Evolutionary conservation across 2,888 invertebrate genomes (phyloP).

Genomic region (Orgyia antiqua): DNA sequence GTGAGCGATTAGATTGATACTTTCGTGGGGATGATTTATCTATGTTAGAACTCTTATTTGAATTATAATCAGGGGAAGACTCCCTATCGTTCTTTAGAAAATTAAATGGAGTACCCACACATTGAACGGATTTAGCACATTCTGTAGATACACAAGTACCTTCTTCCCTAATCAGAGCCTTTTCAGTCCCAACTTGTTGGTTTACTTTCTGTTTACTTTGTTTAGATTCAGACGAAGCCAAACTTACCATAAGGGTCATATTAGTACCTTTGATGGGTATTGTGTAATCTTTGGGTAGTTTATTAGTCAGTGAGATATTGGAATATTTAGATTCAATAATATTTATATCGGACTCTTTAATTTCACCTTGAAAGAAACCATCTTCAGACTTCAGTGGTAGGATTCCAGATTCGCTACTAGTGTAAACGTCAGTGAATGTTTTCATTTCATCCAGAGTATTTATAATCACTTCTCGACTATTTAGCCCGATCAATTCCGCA

Average conservation of each 20-base stretch:
- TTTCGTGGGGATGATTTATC: slow-evolving; percentile 4
- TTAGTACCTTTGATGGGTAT: slow-evolving; percentile 67
- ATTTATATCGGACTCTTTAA: slow-evolving; percentile 4
- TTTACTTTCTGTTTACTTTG: slow-evolving; percentile 7
- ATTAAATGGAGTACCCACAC: slow-evolving; percentile 15
- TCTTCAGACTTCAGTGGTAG: slow-evolving; percentile 9
- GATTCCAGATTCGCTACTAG: slow-evolving; percentile 15
- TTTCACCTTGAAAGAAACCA: slow-evolving; percentile 2
- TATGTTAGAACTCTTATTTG: slow-evolving; percentile 5
- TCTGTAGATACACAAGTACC: slow-evolving; percentile 43
- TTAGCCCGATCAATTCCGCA: slow-evolving; percentile 42
- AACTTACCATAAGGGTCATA: slow-evolving; percentile 54
- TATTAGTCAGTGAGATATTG: slow-evolving; percentile 19
- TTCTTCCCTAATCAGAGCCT: slow-evolving; percentile 30
- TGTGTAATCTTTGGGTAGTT: slow-evolving; percentile 30
- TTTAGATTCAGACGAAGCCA: slow-evolving; percentile 27
- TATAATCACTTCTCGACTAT: slow-evolving; percentile 31
- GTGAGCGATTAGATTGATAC: slow-evolving; percentile 1
- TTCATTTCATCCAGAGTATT: slow-evolving; percentile 19
- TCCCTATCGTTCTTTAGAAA: slow-evolving; percentile 1
- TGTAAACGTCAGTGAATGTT: slow-evolving; percentile 15
- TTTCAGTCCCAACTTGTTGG: slow-evolving; percentile 37
- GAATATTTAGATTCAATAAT: slow-evolving; percentile 11
- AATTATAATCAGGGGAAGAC: slow-evolving; percentile 11
- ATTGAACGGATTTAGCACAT: slow-evolving; percentile 51